These are phyloP conservation scores for Crotalus tigris DNA, from an alignment of 2,113 vertebrate genomes.

Conservation along the genomic window DNA sequence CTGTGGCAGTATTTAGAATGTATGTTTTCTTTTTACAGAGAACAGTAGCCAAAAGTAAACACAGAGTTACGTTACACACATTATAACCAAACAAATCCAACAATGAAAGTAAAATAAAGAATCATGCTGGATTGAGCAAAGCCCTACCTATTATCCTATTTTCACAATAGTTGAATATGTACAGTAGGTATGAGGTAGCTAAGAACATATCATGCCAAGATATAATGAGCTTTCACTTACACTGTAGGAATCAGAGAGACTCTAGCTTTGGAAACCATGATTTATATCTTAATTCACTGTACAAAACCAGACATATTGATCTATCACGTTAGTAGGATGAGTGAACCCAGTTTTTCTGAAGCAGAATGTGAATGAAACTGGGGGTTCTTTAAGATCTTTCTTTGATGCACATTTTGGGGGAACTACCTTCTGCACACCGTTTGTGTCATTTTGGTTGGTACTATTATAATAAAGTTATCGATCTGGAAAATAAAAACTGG, in stretches of 20 bases:
- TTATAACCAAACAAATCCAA: neutral
- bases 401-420: neutral
- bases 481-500: neutral
- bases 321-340: neutral
- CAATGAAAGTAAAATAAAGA: neutral
- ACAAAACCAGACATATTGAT: neutral
- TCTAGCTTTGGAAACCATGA: neutral
- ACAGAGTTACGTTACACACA: neutral
- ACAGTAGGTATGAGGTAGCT: neutral
- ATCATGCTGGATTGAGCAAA: neutral
- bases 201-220: neutral
- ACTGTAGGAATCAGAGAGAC: neutral
- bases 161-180: neutral
- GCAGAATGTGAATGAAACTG: neutral
- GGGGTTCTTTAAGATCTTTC: neutral
- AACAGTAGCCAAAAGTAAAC: neutral
- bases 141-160: neutral
- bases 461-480: neutral
- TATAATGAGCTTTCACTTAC: neutral
- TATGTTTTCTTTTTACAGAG: neutral
- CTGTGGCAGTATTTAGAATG: neutral
- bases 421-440: neutral
- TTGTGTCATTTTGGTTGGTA: neutral
- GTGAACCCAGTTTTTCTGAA: neutral
- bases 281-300: neutral